These are phyloP conservation scores for Zaprionus africanus DNA, from an alignment of 1,140 invertebrate species.

Conservation along the genomic window DNA sequence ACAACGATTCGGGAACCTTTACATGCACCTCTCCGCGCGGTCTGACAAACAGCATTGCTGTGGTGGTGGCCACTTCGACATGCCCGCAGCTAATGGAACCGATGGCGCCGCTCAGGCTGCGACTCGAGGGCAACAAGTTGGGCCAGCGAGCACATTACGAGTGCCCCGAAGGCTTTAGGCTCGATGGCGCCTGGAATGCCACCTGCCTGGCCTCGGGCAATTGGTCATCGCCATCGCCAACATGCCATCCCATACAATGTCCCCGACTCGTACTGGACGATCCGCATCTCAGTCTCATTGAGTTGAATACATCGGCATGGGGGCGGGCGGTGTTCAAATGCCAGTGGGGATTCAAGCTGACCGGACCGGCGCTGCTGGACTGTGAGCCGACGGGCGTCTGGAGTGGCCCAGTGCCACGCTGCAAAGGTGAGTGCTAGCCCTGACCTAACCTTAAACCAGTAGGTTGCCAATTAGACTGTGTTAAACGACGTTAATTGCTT, in stretches of 20 bases:
- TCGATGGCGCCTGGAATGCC: constrained; percentile 88
- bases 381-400: constrained; percentile 91
- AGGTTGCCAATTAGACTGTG: neutral
- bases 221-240: constrained; percentile 90
- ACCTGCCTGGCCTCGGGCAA: constrained; percentile 92
- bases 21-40: constrained; percentile 93
- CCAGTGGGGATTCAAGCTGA: constrained; percentile 91
- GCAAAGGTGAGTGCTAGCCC: constrained; percentile 86
- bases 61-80: constrained; percentile 89
- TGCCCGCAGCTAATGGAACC: constrained; percentile 85
- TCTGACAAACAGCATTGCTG: constrained; percentile 90
- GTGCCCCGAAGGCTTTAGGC: constrained; percentile 89
- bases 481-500: constrained; percentile 1
- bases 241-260: constrained; percentile 90
- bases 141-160: constrained; percentile 87
- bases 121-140: constrained; percentile 88
- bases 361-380: constrained; percentile 89
- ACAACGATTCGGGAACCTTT: constrained; percentile 92
- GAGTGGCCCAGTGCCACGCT: constrained; percentile 90
- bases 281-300: constrained; percentile 85
- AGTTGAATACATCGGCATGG: constrained; percentile 86
- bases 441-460: too few relatives aligned
- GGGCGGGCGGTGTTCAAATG: constrained; percentile 92
- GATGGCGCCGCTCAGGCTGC: constrained; percentile 85
- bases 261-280: constrained; percentile 87